Percentiles rank a stretch among this genome's conserved stretches.
These are phyloP conservation scores for Maniola hyperantus DNA, from an alignment of 2,888 invertebrate genomes.

Conservation along the genomic window DNA sequence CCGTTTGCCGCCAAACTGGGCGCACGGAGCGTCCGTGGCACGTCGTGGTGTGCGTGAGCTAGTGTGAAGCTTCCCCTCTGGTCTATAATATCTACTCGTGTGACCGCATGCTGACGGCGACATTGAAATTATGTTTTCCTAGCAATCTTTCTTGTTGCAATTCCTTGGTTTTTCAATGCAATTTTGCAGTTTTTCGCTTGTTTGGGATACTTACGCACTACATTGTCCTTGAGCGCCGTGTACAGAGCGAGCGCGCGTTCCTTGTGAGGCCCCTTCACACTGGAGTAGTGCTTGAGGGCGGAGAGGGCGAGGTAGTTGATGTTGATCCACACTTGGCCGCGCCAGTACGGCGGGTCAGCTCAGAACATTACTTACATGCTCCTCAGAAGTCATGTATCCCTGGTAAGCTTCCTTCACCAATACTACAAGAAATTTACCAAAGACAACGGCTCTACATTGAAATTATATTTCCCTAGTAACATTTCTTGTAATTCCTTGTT, in stretches of 20 bases:
- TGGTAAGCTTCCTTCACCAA: no score
- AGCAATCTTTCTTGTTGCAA: not conserved
- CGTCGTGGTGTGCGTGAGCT: no score
- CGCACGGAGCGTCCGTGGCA: no score
- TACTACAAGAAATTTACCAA: no score
- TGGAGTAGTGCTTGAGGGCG: conserved; percentile 91
- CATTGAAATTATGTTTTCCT: no score
- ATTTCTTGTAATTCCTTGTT: not conserved
- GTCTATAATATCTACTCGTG: no score
- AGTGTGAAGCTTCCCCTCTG: no score
- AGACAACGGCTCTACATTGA: no score
- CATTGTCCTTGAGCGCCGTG: conserved; percentile 87
- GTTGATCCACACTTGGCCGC: conserved; percentile 98
- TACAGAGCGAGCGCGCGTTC: conserved; percentile 84
- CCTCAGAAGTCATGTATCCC: no score
- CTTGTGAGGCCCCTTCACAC: conserved; percentile 87
- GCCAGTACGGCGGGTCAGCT: conserved; percentile 98
- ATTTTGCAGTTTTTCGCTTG: conserved; percentile 32
- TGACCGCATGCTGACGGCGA: no score
- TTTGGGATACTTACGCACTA: conserved; percentile 82
- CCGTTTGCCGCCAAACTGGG: no score
- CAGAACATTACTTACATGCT: no score
- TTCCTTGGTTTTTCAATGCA: not conserved
- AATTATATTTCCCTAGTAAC: not conserved
- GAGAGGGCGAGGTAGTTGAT: conserved; percentile 95